phyloP scores from a whole-genome alignment of 2,113 vertebrate species.

The Chunga burmeisteri region DNA sequence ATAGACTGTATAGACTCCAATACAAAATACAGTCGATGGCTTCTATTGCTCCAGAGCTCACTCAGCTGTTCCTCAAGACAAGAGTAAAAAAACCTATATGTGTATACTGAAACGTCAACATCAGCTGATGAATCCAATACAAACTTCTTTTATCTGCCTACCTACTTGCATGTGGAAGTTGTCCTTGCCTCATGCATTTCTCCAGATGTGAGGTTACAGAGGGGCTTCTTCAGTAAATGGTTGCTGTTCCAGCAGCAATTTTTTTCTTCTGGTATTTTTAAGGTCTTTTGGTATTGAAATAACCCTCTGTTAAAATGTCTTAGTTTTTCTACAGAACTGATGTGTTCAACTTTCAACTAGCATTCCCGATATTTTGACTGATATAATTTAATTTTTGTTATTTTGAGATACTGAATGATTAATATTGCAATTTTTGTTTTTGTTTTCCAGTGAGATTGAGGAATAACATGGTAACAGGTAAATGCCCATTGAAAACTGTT shows the following conservation, averaged over 20 bases:
- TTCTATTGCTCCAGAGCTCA: not conserved
- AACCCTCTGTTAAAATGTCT: not conserved
- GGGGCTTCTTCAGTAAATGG: not conserved
- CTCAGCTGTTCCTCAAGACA: not conserved
- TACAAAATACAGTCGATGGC: too few relatives aligned
- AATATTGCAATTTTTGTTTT: not conserved
- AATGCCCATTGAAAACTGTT: not conserved
- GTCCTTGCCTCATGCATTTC: not conserved
- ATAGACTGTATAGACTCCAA: not conserved
- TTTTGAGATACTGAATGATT: not conserved
- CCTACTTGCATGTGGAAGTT: not conserved
- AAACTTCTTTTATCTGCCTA: not conserved
- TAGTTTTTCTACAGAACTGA: not conserved
- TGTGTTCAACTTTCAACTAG: not conserved
- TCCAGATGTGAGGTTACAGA: not conserved
- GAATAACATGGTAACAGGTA: accelerated
- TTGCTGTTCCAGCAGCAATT: not conserved
- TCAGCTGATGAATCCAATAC: not conserved
- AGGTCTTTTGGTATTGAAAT: not conserved
- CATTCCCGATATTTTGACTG: not conserved
- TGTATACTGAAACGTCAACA: not conserved
- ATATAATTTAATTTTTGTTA: not conserved
- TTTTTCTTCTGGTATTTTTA: not conserved
- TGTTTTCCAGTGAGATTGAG: not conserved
- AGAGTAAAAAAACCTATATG: not conserved